Conservation (phyloP, 2,113 vertebrate genomes). For the Holacanthus passer region DNA sequence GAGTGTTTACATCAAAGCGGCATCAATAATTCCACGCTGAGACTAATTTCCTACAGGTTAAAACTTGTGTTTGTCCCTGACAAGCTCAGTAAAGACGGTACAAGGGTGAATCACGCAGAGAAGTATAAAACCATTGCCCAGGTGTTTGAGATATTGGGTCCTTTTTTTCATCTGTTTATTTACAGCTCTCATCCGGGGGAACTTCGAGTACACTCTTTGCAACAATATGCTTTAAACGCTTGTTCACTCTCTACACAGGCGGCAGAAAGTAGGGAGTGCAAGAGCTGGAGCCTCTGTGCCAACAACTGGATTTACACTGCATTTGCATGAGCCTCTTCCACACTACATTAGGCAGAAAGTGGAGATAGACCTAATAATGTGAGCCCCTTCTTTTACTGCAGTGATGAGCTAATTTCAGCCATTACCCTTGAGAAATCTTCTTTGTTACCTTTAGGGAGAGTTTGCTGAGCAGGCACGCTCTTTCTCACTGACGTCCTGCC, state of each 20-base stretch:
- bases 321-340: constrained; percentile 68
- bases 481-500: constrained; percentile 16
- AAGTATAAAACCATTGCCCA: constrained; percentile 5
- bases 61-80: constrained; percentile 55
- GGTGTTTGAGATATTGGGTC: constrained; percentile 12
- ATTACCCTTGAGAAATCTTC: constrained; percentile 68
- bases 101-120: constrained; percentile 23
- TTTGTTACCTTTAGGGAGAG: constrained; percentile 48
- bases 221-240: constrained; percentile 15
- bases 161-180: constrained; percentile 18
- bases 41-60: constrained; percentile 71
- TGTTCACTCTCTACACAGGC: constrained; percentile 9
- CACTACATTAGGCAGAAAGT: constrained; percentile 72
- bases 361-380: constrained; percentile 57
- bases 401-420: constrained; percentile 69
- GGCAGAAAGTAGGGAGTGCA: not conserved
- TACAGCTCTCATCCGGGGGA: constrained; percentile 5
- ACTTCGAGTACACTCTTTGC: not conserved
- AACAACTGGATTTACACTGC: constrained; percentile 48
- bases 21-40: constrained; percentile 53
- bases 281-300: constrained; percentile 19
- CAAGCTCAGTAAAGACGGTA: constrained; percentile 37
- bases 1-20: constrained; percentile 66
- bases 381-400: constrained; percentile 49
- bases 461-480: constrained; percentile 53